Base-by-base conservation (phyloP, 1,140 invertebrate genomes). In the Drosophila neocordata region DNA sequence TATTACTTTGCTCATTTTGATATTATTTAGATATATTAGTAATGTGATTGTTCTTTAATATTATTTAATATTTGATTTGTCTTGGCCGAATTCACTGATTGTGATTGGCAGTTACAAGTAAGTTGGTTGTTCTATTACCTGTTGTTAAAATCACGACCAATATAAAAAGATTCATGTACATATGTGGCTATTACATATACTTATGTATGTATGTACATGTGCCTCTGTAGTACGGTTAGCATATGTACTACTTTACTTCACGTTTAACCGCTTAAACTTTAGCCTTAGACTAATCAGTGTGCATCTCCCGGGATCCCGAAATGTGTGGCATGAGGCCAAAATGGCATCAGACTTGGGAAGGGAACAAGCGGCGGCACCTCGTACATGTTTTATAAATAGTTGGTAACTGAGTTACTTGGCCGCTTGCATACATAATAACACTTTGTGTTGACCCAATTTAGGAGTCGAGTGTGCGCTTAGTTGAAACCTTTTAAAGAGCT, bases 401-500 rank as follows among this genome's bases (percentile, higher is more conserved):
- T 67, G 81, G 65, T 71, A 78, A 48, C 41, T 20, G 18, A 11
- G 41, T 48, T 20, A 48, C 15, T 48, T 48, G 6, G 41, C 41
- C 9, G 56, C 83, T 53, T 76, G 83, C 83, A 73, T 67, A 87
- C 75, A 87, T 88, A 56, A 56, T 34, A 83, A 87, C 83, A 88
- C 83, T 83, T 76, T 73, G 72, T 69, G 72, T 66, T 87, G 83
- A 88, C 83, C 83, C 83, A 87, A 87, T 87, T 87, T 61, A 48
- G 73, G 84, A 74, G 63, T 66, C 67, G 73, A 69, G 71, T 37
- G 72, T 77, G 81, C 77, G 77, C 74, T 74, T 72, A 73, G 70
- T 72, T 59, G 82, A 67, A 83, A 87, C 83, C 83, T 87, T 87
- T 87, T 87, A 88, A 87, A 88, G 83, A 83, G 83, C 83, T 88